Conservation (phyloP, 2,113 vertebrate genomes). For the Lasiurus borealis region DNA sequence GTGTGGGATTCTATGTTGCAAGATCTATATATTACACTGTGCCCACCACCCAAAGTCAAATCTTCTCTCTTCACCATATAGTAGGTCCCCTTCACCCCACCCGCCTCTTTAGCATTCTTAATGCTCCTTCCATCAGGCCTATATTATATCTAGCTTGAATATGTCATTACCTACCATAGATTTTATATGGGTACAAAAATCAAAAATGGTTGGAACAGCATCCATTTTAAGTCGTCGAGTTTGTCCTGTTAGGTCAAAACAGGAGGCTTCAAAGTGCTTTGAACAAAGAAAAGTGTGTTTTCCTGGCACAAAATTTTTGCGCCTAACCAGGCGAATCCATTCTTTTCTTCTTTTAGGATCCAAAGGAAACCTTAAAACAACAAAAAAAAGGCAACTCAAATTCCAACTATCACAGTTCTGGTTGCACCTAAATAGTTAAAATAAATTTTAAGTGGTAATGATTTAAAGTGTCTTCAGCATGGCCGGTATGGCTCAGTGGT, state of each 20-base stretch:
- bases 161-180: slow-evolving; percentile 70
- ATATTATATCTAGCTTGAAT: slow-evolving; percentile 18
- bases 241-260: slow-evolving; percentile 83
- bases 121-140: background rate
- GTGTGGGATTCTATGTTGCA: too few species aligned
- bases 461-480: background rate
- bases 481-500: too few species aligned
- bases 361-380: slow-evolving; percentile 80
- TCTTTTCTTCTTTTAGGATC: slow-evolving; percentile 80
- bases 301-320: slow-evolving; percentile 82
- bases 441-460: slow-evolving; percentile 33
- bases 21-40: too few species aligned
- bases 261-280: slow-evolving; percentile 81
- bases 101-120: background rate
- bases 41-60: too few species aligned
- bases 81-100: too few species aligned
- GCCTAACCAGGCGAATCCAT: slow-evolving; percentile 78
- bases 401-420: slow-evolving; percentile 50
- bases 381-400: slow-evolving; percentile 60
- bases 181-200: slow-evolving; percentile 82
- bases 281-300: slow-evolving; percentile 82
- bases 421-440: slow-evolving; percentile 47
- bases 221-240: slow-evolving; percentile 77
- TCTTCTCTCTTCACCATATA: too few species aligned
- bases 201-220: slow-evolving; percentile 81